Evolutionary conservation across 1,140 invertebrate species (phyloP).

Genomic region (Tachypleus tridentatus): DNA sequence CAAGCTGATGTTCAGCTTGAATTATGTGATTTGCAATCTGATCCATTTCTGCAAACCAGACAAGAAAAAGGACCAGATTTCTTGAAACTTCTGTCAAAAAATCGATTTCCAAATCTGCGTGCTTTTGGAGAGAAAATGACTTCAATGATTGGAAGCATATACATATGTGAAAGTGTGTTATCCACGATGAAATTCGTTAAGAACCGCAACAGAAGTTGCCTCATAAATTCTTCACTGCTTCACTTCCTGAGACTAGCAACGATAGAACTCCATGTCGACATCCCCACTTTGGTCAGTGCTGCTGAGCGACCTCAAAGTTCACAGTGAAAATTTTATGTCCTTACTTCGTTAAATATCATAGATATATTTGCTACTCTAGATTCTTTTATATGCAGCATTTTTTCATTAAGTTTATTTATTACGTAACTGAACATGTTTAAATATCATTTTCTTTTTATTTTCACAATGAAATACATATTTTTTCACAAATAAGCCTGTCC

Average conservation of each 20-base stretch:
- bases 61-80: slow-evolving; percentile 1
- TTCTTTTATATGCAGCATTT: too few relatives aligned
- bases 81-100: slow-evolving; percentile 1
- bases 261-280: neutral
- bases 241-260: slow-evolving; percentile 6
- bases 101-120: slow-evolving; percentile 2
- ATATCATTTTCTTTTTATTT: too few relatives aligned
- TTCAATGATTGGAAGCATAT: slow-evolving; percentile 6
- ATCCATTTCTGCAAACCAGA: slow-evolving; percentile 5
- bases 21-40: slow-evolving; percentile 1
- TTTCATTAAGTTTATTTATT: too few relatives aligned
- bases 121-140: slow-evolving; percentile 2
- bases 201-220: slow-evolving; percentile 3
- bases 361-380: too few relatives aligned
- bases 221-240: slow-evolving; percentile 5
- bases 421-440: too few relatives aligned
- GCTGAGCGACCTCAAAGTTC: neutral
- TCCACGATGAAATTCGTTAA: slow-evolving; percentile 6
- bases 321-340: neutral
- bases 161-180: slow-evolving; percentile 3
- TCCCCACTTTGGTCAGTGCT: neutral
- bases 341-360: too few relatives aligned
- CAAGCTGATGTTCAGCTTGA: slow-evolving; percentile 1
- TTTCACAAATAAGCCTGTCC: too few relatives aligned
- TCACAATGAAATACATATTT: too few relatives aligned